A percentile compares a stretch with the other conserved stretches of the same genome.
Conservation (phyloP, 2,888 invertebrate species). For the Cheilosia vernalis region DNA sequence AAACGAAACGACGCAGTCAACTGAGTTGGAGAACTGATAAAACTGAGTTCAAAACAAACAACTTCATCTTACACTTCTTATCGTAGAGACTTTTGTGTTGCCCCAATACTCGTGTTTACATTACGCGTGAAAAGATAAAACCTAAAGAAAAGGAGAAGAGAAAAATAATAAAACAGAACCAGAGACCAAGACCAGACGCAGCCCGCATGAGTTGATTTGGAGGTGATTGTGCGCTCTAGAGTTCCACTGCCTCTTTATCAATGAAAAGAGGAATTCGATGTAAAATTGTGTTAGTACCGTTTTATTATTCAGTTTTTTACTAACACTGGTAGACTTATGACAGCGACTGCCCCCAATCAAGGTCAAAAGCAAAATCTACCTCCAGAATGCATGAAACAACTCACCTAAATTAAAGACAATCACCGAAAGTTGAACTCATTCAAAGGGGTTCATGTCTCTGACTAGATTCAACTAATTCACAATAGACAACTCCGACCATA, state of each 20-base stretch:
- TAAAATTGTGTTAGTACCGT: not conserved
- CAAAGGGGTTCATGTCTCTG: too few species aligned
- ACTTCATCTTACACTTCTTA: constrained; percentile 53
- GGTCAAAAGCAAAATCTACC: too few species aligned
- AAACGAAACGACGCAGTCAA: constrained; percentile 11
- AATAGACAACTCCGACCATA: too few species aligned
- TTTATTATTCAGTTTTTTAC: not conserved
- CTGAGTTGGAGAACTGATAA: constrained; percentile 57
- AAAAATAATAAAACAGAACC: constrained; percentile 21
- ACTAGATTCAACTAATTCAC: too few species aligned
- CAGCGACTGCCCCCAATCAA: too few species aligned
- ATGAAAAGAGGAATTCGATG: constrained; percentile 31
- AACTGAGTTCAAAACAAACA: constrained; percentile 66
- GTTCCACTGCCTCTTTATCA: constrained; percentile 46
- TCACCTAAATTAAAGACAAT: too few species aligned
- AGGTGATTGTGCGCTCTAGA: constrained; percentile 68
- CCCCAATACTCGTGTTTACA: constrained; percentile 53
- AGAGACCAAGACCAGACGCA: not conserved
- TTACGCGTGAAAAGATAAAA: constrained; percentile 42
- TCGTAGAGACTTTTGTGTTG: constrained; percentile 57
- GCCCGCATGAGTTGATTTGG: constrained; percentile 23
- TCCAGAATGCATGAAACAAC: too few species aligned
- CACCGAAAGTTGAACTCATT: too few species aligned
- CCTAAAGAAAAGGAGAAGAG: constrained; percentile 8
- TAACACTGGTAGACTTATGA: not conserved